Base-by-base conservation (phyloP, 2,797 vertebrate species). In the Crenuchus spilurus region DNA sequence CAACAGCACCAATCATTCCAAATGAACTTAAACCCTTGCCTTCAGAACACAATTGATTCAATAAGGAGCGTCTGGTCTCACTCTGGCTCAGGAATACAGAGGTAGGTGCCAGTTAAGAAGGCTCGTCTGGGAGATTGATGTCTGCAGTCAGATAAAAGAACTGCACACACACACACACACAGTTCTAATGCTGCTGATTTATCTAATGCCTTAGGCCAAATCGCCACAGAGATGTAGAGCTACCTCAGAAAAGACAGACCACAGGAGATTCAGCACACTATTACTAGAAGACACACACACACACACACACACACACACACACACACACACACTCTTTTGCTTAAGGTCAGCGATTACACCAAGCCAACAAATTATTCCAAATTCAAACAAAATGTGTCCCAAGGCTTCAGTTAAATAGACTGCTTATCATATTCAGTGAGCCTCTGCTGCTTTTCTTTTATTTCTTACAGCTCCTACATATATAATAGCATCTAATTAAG, bases 71-170 rank as follows among this genome's bases (percentile, higher is more conserved):
- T 70, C 31, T 52, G 63, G 67, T 68, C 72, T 60, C 10, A 2
- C 75, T 81, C 76, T 78, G 84, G 80, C 76, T 30, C 84, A 78
- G 70, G 80, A 80, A 82, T 81, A 75, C 72, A 54, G 58, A 39
- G 18, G 31, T 71, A 7, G 54, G 80, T 84, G 83, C 85, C 60
- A 81, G 76, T 65, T 77, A 73, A 78, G 76, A 70, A 73, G 82
- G 51, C 80, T 84, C 84, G 82, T 90, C 84, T 84, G 76, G 65
- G 78, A 88, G 84, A 89, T 83, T 89, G 82, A 85, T 78, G 71
- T 82, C 79, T 81, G 72, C 73, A 26, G 77, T 85, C 62, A 74
- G 61, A 78, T 66, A 75, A 82, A 79, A 78, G 46, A 48, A 54
- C 69, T 70, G 71, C 83, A 77, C 81, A 84, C 72, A 67, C 83